Evolutionary conservation across 2,113 vertebrate species (phyloP), one percentile per base, ranked within the genome.

Genomic region (Pardalotus punctatus): DNA sequence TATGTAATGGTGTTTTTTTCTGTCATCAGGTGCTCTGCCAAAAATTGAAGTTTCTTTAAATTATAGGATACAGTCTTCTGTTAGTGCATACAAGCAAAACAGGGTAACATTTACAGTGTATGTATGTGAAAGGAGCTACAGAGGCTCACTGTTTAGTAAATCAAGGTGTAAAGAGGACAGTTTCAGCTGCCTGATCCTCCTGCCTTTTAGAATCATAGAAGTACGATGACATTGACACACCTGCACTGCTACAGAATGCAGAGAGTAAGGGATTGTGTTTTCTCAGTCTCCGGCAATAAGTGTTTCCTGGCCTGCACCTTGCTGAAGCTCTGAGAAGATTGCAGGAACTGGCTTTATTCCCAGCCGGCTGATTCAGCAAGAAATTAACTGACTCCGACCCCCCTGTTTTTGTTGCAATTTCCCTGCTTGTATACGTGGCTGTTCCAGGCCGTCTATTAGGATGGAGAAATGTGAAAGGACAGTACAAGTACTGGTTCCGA

Each of bases 11-110:
- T 40, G 28, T 29, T 76, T 88, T 90, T 81, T 71, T 35, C 82
- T 76, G 69, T 88, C 60, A 60, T 88, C 80, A 84, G 88, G 64
- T 92, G 76, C 50, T 88, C 88, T 93, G 86, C 96, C 95, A 96
- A 90, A 94, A 94, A 73, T 64, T 40, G 48, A 87, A 54, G 20
- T 73, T 76, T 57, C 82, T 90, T 93, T 60, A 71, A 69, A 86
- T 77, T 94, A 71, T 47, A 71, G 84, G 36, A 56, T 27, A 8
- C 24, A 54, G 28, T 70, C n/a, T 86, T 56, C 50, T 73, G 53
- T 92, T 50, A 69, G 58, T 61, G 53, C 33, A 43, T 81, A 47
- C 67, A 78, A 24, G 36, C 24, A 81, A 42, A 72, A 53, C 17
- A 28, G 60, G 31, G 33, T 57, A 61, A 51, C 3, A 1, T 48